Percentiles rank a stretch among this genome's conserved stretches.
Conservation (phyloP, 2,888 invertebrate genomes). For the Eilema sororculum region DNA sequence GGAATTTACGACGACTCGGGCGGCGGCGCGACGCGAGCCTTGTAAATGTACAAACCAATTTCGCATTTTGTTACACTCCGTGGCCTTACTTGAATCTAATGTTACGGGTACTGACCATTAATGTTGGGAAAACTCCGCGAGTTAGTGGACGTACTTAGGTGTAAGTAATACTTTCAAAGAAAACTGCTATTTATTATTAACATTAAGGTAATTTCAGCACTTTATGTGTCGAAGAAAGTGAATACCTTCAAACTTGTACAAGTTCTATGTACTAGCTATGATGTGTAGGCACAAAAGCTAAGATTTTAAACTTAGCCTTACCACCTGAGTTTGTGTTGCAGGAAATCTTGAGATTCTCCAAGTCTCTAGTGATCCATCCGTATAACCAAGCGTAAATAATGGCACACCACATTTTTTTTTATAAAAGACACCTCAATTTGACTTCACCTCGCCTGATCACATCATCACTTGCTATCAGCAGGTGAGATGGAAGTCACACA, state of each 20-base stretch:
- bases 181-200: conserved; percentile 5
- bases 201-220: not conserved
- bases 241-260: not conserved
- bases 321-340: no score
- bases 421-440: no score
- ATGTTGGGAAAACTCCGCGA: not conserved
- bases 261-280: no score
- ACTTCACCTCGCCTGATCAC: no score
- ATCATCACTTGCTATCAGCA: no score
- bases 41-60: conserved; percentile 14
- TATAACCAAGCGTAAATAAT: no score
- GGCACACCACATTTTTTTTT: no score
- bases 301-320: no score
- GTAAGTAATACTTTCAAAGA: conserved; percentile 1
- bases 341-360: no score
- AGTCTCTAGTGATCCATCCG: no score
- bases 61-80: conserved; percentile 9
- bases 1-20: conserved; percentile 10
- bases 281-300: no score
- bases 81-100: not conserved
- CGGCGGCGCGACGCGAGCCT: not conserved
- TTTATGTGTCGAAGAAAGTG: not conserved
- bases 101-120: not conserved
- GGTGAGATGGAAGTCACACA: no score
- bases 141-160: not conserved